A percentile compares a stretch with the other conserved stretches of the same genome.
Evolutionary conservation across 2,888 invertebrate genomes (phyloP).

Genomic region (Phasia obesa): DNA sequence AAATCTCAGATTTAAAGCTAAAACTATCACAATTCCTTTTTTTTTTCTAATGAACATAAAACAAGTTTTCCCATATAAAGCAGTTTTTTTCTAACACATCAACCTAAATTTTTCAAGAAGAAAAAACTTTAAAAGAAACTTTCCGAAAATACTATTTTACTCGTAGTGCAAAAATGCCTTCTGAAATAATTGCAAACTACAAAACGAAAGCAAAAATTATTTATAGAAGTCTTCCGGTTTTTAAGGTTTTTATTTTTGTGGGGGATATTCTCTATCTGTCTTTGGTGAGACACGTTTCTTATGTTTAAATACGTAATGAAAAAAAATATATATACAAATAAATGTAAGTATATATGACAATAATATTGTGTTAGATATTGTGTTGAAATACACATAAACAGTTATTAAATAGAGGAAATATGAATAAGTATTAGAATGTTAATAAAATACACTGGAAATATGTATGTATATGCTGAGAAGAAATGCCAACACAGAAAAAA

Average conservation of each 20-base stretch:
- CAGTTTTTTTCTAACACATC: conserved; percentile 1
- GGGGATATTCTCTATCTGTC: neutral
- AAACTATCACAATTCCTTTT: neutral
- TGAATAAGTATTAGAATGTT: neutral
- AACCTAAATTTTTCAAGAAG: neutral
- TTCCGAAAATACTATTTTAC: conserved; percentile 5
- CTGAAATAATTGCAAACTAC: conserved; percentile 11
- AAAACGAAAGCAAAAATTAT: conserved; percentile 14
- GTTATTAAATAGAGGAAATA: conserved; percentile 22
- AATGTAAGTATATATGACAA: conserved; percentile 51
- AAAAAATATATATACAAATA: neutral
- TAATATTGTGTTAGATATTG: conserved; percentile 52
- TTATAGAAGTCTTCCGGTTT: neutral
- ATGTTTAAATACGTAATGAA: conserved; percentile 18
- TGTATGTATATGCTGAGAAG: too few species aligned
- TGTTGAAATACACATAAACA: conserved; percentile 42
- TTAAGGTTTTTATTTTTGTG: too few species aligned
- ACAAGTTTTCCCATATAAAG: conserved; percentile 25
- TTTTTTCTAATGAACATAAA: neutral
- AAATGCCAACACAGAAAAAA: too few species aligned
- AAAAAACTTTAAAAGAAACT: neutral
- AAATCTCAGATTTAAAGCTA: too few species aligned
- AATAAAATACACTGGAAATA: neutral
- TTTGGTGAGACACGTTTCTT: conserved; percentile 4
- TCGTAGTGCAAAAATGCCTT: neutral